phyloP scores from a whole-genome alignment of 30 jellyfish, hydroid and myxozoan genomes.

The Haliclystus octoradiatus region DNA sequence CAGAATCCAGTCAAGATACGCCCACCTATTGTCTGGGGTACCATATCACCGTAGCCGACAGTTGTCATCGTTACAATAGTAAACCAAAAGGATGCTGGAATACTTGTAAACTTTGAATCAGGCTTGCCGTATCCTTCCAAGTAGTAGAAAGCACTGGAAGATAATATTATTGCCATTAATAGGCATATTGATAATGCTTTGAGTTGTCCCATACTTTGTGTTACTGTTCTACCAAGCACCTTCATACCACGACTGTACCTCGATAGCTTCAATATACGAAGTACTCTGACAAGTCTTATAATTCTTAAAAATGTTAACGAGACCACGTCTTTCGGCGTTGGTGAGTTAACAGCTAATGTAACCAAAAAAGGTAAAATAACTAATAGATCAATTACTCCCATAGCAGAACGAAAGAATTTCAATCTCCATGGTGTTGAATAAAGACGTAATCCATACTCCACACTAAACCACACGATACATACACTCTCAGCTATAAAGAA shows the following conservation, averaged over 20 bases:
- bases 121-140: slow-evolving; percentile 15
- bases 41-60: slow-evolving; percentile 61
- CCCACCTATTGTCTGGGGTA: slow-evolving; percentile 39
- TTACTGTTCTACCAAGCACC: slow-evolving; percentile 26
- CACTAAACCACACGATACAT: slow-evolving; percentile 33
- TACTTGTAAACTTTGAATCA: slow-evolving; percentile 15
- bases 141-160: slow-evolving; percentile 29
- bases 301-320: slow-evolving; percentile 26
- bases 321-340: slow-evolving; percentile 4
- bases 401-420: slow-evolving; percentile 24
- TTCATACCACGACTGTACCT: slow-evolving; percentile 45
- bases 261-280: slow-evolving; percentile 30
- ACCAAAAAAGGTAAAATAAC: slow-evolving; percentile 31
- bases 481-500: slow-evolving; percentile 30
- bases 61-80: slow-evolving; percentile 52
- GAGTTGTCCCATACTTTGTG: slow-evolving; percentile 24
- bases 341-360: neutral
- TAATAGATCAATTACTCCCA: slow-evolving; percentile 32
- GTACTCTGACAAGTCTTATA: slow-evolving; percentile 34
- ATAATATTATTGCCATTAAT: slow-evolving; percentile 18
- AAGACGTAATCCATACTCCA: slow-evolving; percentile 34
- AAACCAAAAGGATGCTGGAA: slow-evolving; percentile 55
- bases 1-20: slow-evolving; percentile 23
- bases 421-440: slow-evolving; percentile 23
- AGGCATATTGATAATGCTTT: slow-evolving; percentile 36